Evolutionary conservation across 2,888 invertebrate species (phyloP).

Genomic region (Hirtodrosophila histrioides): DNA sequence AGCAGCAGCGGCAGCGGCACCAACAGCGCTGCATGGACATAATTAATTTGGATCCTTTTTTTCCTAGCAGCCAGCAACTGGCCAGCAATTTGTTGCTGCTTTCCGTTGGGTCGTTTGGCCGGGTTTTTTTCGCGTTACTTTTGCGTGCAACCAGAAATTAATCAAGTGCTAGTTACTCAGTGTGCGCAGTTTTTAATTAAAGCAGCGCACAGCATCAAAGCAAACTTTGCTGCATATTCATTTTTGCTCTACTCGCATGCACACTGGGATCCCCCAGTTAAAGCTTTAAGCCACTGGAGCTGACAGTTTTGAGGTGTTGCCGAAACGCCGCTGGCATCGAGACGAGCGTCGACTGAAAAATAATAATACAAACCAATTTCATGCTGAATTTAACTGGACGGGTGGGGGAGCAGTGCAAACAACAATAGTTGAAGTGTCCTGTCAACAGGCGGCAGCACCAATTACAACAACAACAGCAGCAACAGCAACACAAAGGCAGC

Average conservation of each 20-base stretch:
- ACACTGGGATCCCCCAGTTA: conserved; percentile 15
- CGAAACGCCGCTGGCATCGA: conserved; percentile 55
- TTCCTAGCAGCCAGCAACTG: conserved; percentile 41
- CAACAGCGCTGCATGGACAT: conserved; percentile 76
- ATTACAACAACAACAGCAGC: conserved; percentile 51
- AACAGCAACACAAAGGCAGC: conserved; percentile 65
- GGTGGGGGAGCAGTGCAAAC: conserved; percentile 28
- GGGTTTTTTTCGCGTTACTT: conserved; percentile 63
- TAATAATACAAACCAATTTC: conserved; percentile 83
- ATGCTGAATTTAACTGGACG: conserved; percentile 82
- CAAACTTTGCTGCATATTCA: conserved; percentile 50
- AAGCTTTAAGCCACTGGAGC: conserved; percentile 48
- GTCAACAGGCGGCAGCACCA: conserved; percentile 77
- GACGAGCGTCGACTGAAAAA: conserved; percentile 63
- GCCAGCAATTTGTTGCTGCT: conserved; percentile 61
- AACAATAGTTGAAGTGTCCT: conserved; percentile 84
- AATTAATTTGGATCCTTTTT: conserved; percentile 75
- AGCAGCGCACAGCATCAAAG: conserved; percentile 69
- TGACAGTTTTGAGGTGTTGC: conserved; percentile 64
- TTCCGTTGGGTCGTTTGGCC: conserved; percentile 40
- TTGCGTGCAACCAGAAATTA: conserved; percentile 80
- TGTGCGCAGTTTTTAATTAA: conserved; percentile 76
- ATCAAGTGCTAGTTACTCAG: conserved; percentile 78
- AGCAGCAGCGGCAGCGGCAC: conserved; percentile 29
- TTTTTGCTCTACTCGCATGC: conserved; percentile 5